Conservation (phyloP, 2,113 vertebrate genomes). For the Himantopus leucocephalus region DNA sequence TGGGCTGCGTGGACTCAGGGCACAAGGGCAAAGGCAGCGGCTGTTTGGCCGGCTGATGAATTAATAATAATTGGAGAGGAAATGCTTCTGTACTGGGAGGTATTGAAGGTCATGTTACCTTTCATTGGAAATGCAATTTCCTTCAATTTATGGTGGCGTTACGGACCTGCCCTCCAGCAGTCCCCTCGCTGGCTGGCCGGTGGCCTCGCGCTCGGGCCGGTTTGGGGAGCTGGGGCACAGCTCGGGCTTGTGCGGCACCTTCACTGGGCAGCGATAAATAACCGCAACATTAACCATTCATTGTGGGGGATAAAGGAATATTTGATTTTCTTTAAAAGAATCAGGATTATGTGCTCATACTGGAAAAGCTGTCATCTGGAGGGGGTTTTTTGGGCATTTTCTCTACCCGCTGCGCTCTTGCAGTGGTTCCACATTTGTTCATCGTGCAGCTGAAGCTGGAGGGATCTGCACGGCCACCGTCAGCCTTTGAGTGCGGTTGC, state of each 20-base stretch:
- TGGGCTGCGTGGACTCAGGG: rapidly evolving
- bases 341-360: rapidly evolving
- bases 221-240: no score
- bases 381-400: background rate
- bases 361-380: background rate
- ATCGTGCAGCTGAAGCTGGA: background rate
- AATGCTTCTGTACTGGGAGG: background rate
- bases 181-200: rapidly evolving
- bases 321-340: background rate
- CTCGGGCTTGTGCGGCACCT: no score
- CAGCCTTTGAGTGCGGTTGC: background rate
- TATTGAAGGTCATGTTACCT: background rate
- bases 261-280: no score
- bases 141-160: background rate
- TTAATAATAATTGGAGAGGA: background rate
- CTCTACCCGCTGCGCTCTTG: background rate
- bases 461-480: background rate
- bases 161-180: background rate
- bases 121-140: background rate
- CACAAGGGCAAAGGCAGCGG: background rate
- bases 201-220: background rate
- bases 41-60: background rate
- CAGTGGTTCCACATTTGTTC: no score
- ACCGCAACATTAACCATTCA: rapidly evolving
- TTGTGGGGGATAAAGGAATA: background rate